A percentile compares a stretch with the other conserved stretches of the same genome.
phyloP scores from a whole-genome alignment of 1,140 invertebrate genomes.

The Ruditapes philippinarum region DNA sequence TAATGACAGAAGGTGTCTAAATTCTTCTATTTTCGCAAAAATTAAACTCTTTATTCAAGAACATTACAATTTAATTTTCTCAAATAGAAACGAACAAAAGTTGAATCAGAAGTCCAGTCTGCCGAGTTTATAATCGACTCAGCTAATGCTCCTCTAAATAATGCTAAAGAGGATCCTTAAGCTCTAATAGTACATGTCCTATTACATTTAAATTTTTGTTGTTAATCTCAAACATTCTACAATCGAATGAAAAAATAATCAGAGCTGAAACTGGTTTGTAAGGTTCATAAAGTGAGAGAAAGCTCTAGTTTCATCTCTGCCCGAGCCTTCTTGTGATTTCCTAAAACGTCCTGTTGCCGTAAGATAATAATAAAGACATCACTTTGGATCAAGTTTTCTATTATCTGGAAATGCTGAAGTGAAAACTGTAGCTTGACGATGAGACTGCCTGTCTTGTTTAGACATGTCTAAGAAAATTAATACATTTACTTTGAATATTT shows the following conservation, averaged over 20 bases:
- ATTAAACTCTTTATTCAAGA: too few species aligned
- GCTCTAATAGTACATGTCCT: slow-evolving; percentile 15
- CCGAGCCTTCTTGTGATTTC: background rate
- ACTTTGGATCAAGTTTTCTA: slow-evolving; percentile 59
- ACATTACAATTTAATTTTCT: too few species aligned
- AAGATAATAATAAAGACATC: slow-evolving; percentile 46
- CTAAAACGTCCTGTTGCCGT: slow-evolving; percentile 58
- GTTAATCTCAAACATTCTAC: background rate
- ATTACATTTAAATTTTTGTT: background rate
- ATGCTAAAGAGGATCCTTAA: background rate
- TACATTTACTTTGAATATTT: slow-evolving; percentile 36
- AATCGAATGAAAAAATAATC: background rate
- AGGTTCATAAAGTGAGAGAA: background rate
- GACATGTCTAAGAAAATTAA: slow-evolving; percentile 41
- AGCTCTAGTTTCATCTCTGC: background rate
- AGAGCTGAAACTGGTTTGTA: background rate
- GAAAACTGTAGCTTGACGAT: slow-evolving; percentile 48
- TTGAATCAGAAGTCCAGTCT: too few species aligned
- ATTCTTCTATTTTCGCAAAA: too few species aligned
- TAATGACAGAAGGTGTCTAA: too few species aligned
- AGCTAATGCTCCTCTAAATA: too few species aligned
- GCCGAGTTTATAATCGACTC: too few species aligned
- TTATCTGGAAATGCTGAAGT: slow-evolving; percentile 35
- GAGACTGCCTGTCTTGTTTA: slow-evolving; percentile 58
- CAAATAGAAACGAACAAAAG: too few species aligned